Evolutionary conservation across 2,888 invertebrate species (phyloP).

Genomic region (Portevinia maculata): DNA sequence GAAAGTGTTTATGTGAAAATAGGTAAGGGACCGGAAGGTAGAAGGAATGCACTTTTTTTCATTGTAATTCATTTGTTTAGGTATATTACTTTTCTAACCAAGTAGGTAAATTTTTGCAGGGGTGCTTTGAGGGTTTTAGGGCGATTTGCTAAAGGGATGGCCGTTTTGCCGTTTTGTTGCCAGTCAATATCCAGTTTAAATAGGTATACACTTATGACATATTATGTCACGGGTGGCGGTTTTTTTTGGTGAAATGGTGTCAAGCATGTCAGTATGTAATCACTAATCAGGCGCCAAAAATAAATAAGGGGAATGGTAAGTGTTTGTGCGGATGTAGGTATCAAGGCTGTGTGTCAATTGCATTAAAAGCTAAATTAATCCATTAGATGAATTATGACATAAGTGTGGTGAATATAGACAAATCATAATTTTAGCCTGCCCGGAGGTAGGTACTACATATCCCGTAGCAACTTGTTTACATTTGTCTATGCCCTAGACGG

Average conservation of each 20-base stretch:
- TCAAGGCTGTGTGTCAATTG: too few relatives aligned
- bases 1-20: slow-evolving; percentile 1
- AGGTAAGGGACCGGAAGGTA: slow-evolving; percentile 6
- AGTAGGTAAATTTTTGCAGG: slow-evolving; percentile 5
- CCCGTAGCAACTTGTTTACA: too few relatives aligned
- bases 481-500: too few relatives aligned
- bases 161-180: slow-evolving; percentile 8
- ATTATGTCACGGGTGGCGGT: slow-evolving; percentile 26
- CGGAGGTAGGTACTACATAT: too few relatives aligned
- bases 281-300: slow-evolving; percentile 20
- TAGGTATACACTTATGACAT: slow-evolving; percentile 33
- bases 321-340: neutral
- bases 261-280: slow-evolving; percentile 33
- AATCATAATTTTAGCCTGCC: too few relatives aligned
- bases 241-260: slow-evolving; percentile 7
- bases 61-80: slow-evolving; percentile 34
- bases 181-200: slow-evolving; percentile 16
- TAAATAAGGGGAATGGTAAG: neutral
- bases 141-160: neutral
- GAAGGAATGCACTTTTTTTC: slow-evolving; percentile 19
- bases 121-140: slow-evolving; percentile 25
- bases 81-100: neutral
- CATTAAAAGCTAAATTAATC: too few relatives aligned
- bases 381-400: too few relatives aligned
- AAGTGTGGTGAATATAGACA: too few relatives aligned